Evolutionary conservation across 1,140 invertebrate genomes (phyloP).

Genomic region (Cepaea nemoralis): DNA sequence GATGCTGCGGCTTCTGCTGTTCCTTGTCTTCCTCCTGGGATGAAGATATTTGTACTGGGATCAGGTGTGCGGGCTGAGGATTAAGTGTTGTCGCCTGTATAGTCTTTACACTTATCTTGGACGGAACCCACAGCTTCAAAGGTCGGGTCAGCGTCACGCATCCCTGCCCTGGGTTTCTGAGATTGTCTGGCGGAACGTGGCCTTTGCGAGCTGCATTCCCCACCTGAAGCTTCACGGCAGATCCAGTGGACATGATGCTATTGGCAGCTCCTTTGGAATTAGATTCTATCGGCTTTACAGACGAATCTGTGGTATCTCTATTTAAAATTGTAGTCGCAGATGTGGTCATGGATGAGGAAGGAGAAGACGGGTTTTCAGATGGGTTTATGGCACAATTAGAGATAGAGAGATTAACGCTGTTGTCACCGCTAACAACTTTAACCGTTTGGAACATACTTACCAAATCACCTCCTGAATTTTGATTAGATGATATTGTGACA

Average conservation of each 20-base stretch:
- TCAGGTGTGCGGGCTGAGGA: not conserved
- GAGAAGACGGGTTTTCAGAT: not conserved
- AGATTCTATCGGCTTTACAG: no score
- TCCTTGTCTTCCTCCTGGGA: not conserved
- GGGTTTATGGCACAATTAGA: not conserved
- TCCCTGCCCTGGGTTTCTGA: not conserved
- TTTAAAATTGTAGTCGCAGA: not conserved
- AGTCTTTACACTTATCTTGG: not conserved
- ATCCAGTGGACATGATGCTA: not conserved
- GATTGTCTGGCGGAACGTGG: not conserved
- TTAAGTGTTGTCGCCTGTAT: not conserved
- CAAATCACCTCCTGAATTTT: not conserved
- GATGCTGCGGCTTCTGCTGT: not conserved
- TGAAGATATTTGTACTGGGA: not conserved
- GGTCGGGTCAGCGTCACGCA: constrained; percentile 18
- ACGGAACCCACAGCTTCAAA: not conserved
- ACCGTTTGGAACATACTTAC: not conserved
- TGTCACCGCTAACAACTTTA: not conserved
- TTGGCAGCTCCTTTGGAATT: no score
- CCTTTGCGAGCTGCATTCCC: not conserved
- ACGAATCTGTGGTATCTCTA: no score
- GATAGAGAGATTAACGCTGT: not conserved
- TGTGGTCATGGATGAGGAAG: not conserved
- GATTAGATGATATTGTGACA: not conserved
- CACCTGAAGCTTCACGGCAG: constrained; percentile 1